Evolutionary conservation across 2,888 invertebrate species (phyloP).

Genomic region (Diloba caeruleocephala): DNA sequence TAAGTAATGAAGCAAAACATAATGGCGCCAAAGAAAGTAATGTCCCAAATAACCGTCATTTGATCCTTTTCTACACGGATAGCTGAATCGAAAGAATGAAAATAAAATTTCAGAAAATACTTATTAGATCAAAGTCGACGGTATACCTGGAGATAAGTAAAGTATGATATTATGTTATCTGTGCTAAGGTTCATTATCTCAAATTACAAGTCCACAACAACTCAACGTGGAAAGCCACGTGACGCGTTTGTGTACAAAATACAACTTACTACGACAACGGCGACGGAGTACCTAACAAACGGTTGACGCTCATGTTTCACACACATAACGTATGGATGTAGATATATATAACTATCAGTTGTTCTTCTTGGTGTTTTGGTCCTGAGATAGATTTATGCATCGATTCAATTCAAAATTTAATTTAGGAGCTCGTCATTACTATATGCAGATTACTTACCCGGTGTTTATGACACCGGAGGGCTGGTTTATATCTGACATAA

Average conservation of each 20-base stretch:
- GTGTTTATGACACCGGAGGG: constrained; percentile 11
- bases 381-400: constrained; percentile 6
- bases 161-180: constrained; percentile 17
- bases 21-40: constrained; percentile 1
- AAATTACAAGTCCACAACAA: constrained; percentile 32
- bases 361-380: constrained; percentile 4
- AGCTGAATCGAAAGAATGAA: too few species aligned
- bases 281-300: constrained; percentile 7
- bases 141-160: constrained; percentile 5
- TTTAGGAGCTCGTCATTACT: constrained; percentile 6
- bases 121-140: neutral
- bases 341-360: constrained; percentile 3
- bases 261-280: constrained; percentile 20
- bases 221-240: constrained; percentile 35
- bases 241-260: constrained; percentile 36
- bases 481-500: constrained; percentile 2
- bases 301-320: constrained; percentile 8
- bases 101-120: constrained; percentile 14
- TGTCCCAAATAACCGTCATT: constrained; percentile 2
- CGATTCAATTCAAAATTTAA: too few species aligned
- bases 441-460: constrained; percentile 14
- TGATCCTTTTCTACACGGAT: neutral
- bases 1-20: neutral
- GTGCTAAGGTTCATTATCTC: constrained; percentile 15
- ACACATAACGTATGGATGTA: constrained; percentile 7